Evolutionary conservation across 2,888 invertebrate genomes (phyloP), one percentile per base, ranked within the genome.

Genomic region (Crepidodera aurea): DNA sequence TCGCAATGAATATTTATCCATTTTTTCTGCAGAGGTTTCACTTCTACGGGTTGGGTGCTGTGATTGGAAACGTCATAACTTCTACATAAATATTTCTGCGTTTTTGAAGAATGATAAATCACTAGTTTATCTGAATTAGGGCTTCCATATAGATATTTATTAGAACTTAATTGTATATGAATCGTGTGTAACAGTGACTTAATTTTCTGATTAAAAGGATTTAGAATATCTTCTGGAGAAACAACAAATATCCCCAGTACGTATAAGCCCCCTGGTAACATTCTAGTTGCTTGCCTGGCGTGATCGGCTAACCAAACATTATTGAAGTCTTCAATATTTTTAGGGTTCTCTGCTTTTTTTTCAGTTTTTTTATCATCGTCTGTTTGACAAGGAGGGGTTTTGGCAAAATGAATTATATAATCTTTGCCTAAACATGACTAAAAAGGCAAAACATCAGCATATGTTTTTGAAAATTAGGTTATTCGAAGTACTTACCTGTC

Each of bases 241-340:
- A 89, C 86, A 25, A 93, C 82, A 80, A 94, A 95, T 71, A 94
- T 84, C 68, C 91, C 96, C 76, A 94, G 84, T 48, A 96, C 90
- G 81, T 88, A 88, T 84, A 95, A 88, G 44, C 95, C 96, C 39
- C 96, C 96, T 27, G 95, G 93, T 64, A 96, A 82, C 94, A 96
- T 95, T 80, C 93, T 87, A 1, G 91, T 90, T 1, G 93, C 92
- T 84, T 93, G 91, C 78, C 89, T 88, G 37, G 93, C 93, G 83
- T 95, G 94, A 75, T 92, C 91, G 0, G 89, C 88, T 1, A 92
- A 84, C 87, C 89, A 89, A 51, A 82, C 83, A 66, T 90, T 89
- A 19, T 88, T 87, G 54, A 91, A 83, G 65, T 85, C 86, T 70
- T 82, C 83, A 18, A 85, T 81, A 34, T 76, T 77, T 58, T 81